Evolutionary conservation across 2,113 vertebrate genomes (phyloP).

Genomic region (Cyanistes caeruleus): DNA sequence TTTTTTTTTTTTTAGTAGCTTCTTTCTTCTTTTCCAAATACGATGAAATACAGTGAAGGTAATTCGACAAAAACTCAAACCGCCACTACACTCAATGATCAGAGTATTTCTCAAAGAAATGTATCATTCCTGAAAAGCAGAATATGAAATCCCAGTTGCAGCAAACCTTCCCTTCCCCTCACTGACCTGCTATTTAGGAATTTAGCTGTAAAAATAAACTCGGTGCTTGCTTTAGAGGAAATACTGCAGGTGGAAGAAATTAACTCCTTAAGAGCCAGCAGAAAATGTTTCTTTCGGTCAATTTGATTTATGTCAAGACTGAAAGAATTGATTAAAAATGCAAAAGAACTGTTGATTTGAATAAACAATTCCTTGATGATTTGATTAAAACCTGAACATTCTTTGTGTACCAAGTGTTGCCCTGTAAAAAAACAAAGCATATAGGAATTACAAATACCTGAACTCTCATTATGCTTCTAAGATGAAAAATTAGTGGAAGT

Average conservation of each 20-base stretch:
- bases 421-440: not conserved
- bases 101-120: not conserved
- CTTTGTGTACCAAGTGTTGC: not conserved
- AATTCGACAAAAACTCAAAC: not conserved
- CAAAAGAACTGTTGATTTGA: not conserved
- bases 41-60: not conserved
- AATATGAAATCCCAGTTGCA: not conserved
- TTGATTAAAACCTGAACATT: not conserved
- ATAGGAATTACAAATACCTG: not conserved
- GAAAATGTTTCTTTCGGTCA: not conserved
- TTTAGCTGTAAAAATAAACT: constrained; percentile 12
- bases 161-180: not conserved
- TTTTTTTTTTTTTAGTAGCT: not conserved
- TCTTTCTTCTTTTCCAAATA: not conserved
- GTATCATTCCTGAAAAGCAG: not conserved
- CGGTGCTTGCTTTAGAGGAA: not conserved
- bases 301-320: not conserved
- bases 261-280: not conserved
- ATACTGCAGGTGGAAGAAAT: not conserved
- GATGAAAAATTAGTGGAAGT: not conserved
- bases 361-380: not conserved
- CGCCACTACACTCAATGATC: rapidly evolving
- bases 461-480: not conserved
- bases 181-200: not conserved
- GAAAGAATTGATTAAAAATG: not conserved